Base-by-base conservation (phyloP, 2,888 invertebrate species). In the Cremastobaeus sp. region DNA sequence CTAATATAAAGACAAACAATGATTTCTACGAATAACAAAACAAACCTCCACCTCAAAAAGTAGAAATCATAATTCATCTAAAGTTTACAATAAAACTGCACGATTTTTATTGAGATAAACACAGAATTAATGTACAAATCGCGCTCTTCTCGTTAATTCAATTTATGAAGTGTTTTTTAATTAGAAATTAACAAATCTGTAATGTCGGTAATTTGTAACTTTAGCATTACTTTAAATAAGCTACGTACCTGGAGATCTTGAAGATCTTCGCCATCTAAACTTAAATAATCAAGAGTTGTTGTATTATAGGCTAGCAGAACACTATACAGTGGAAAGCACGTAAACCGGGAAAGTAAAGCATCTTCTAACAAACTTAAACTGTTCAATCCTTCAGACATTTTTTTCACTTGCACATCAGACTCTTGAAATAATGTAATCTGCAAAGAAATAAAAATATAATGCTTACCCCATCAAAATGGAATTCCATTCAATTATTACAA, bases 271-370 rank as follows among this genome's bases (percentile, higher is more conserved):
- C 87, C 85, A 71, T 91, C 92, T 73, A 96, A 89, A 83, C 93
- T 91, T 78, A 95, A 89, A 84, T 93, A 92, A 88, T 93, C 91
- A 17, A 95, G 90, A 32, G 88, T 89, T 5, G 92, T 90, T 45
- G 92, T 91, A 83, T 93, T 93, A 75, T 93, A 93, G 43, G 95
- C 95, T 80, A 94, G 88, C 85, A 96, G 89, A 74, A 96, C 90
- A 0, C 95, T 95, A 85, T 93, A 94, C 73, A 96, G 89, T 60
- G 96, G 96, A 85, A 95, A 94, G 88, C 96, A 96, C 85, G 94
- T 93, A 74, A 96, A 93, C 80, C 94, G 91, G 28, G 84, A 79
- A 1, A 84, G 83, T 32, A 84, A 69, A 35, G 80, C 83, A 21
- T 85, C 86, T 59, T 87, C 85, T 6, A 84, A 79, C 4, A 82